Conservation (phyloP, 2,113 vertebrate genomes). For the Clinocottus analis region DNA sequence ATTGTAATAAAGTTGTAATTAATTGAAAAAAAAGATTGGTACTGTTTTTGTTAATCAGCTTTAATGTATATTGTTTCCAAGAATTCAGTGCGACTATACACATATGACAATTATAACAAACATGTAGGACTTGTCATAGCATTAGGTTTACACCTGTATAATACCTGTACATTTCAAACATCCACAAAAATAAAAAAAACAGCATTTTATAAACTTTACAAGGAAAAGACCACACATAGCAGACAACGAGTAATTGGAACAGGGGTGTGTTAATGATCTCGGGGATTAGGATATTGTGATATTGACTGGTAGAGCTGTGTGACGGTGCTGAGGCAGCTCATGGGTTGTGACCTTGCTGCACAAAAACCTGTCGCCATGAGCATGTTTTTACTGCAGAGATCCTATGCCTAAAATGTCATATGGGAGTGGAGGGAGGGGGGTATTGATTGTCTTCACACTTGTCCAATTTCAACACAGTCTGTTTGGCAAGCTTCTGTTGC, state of each 20-base stretch:
- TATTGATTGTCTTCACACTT: slow-evolving; percentile 74
- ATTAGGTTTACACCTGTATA: slow-evolving; percentile 26
- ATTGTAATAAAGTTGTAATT: slow-evolving; percentile 1
- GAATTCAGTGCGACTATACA: neutral
- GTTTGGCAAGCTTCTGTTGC: slow-evolving; percentile 80
- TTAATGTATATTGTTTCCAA: neutral
- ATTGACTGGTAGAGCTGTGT: slow-evolving; percentile 11
- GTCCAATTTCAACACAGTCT: slow-evolving; percentile 77
- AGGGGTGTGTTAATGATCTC: neutral
- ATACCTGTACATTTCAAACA: slow-evolving; percentile 27
- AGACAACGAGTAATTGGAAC: neutral
- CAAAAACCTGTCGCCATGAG: slow-evolving; percentile 21
- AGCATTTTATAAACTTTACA: neutral
- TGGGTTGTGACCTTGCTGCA: slow-evolving; percentile 13
- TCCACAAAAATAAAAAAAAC: neutral
- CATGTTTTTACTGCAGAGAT: slow-evolving; percentile 57
- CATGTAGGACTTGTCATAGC: neutral
- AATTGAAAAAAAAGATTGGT: neutral
- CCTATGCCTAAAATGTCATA: slow-evolving; percentile 73
- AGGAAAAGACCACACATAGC: neutral
- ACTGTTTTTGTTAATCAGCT: slow-evolving; percentile 12
- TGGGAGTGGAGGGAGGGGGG: slow-evolving; percentile 58
- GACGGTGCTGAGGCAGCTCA: slow-evolving; percentile 21
- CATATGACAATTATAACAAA: neutral
- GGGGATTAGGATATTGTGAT: slow-evolving; percentile 1